Evolutionary conservation across 2,888 invertebrate species (phyloP), one percentile per base, ranked within the genome.

Genomic region (Coleophora flavipennella): DNA sequence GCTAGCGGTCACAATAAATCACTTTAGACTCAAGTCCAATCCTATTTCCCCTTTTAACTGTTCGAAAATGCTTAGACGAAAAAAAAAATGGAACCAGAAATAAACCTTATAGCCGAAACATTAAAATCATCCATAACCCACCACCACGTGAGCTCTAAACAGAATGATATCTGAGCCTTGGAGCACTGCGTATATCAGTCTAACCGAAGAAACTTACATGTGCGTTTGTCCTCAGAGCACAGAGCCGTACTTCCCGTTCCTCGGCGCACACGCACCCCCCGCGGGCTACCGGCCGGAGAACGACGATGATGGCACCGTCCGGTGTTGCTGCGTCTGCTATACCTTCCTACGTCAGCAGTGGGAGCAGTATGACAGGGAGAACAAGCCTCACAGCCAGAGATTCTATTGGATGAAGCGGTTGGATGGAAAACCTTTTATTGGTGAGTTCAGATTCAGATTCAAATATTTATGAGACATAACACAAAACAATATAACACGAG

Each of bases 341-440:
- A 90, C 92, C 38, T 88, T 95, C 60, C 88, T 97, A 33, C 87
- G 91, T 40, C 93, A 95, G 70, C 97, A 97, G 77, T 97, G 97
- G 97, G 94, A 96, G 59, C 89, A 91, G 47, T 94, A 94, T 71
- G 96, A 97, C 78, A 85, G 92, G 33, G 92, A 92, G 59, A 91
- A 90, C 63, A 92, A 93, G 53, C 95, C 96, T 1, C 92, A 94
- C 68, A 87, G 90, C 49, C 95, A 96, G 69, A 86, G 97, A 39
- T 88, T 96, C 61, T 97, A 97, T 67, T 96, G 96, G 92, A 86
- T 96, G 81, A 97, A 97, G 75, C 85, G 97, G 54, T 90, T 93
- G 52, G 96, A 97, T 65, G 94, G 95, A 61, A 94, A 95, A 45
- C 92, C 93, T 0, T 96, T 93, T 59, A 95, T 94, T 25, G 89